These are phyloP conservation scores for Empis livida DNA, from an alignment of 2,888 invertebrate species.

Conservation along the genomic window DNA sequence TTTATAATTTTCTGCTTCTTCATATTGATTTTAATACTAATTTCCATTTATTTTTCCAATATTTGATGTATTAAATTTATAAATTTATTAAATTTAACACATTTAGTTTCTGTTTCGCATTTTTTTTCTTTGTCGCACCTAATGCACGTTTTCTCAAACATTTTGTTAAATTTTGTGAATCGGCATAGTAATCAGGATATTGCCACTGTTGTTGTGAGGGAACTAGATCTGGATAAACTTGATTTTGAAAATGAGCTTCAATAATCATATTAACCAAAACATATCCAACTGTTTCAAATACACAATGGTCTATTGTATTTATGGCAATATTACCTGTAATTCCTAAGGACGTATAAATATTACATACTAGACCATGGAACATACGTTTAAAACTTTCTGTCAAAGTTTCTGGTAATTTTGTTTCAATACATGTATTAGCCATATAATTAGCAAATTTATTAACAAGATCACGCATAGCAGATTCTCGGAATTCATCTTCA, in stretches of 20 bases:
- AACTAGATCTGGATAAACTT: no score
- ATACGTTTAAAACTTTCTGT: background rate
- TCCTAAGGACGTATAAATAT: constrained; percentile 1
- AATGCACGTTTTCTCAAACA: no score
- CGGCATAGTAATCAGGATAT: no score
- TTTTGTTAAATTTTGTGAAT: no score
- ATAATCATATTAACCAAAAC: constrained; percentile 1
- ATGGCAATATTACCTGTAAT: background rate
- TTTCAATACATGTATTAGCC: background rate
- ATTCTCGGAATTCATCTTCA: background rate
- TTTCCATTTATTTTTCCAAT: no score
- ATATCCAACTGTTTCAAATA: constrained; percentile 1
- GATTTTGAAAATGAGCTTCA: background rate
- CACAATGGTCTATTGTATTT: background rate
- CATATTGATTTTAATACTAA: no score
- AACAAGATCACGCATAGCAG: background rate
- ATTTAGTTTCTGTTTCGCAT: no score
- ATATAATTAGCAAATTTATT: constrained; percentile 1
- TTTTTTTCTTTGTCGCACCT: no score
- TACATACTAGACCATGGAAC: background rate
- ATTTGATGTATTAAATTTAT: no score
- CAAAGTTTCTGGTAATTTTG: background rate
- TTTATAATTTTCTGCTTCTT: no score
- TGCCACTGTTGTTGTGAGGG: no score
- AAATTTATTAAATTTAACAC: no score